Evolutionary conservation across 2,797 vertebrate genomes (phyloP).

Genomic region (Cyclopterus lumpus): DNA sequence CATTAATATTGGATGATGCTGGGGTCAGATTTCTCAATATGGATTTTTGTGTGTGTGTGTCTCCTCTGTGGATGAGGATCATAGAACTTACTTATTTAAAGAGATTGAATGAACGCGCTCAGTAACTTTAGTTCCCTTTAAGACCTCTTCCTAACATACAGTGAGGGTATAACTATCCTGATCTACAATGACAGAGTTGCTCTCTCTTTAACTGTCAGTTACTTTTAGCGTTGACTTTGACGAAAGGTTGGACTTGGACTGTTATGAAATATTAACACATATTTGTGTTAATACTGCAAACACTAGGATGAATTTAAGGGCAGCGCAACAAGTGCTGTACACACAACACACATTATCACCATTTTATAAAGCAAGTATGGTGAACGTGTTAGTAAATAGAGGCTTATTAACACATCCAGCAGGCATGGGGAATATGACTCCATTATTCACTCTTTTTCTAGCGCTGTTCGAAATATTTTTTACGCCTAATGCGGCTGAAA

Average conservation of each 20-base stretch:
- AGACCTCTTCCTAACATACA: neutral
- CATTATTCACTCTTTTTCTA: neutral
- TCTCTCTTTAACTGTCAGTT: neutral
- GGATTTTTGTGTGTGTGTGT: no score
- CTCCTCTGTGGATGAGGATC: no score
- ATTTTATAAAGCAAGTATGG: neutral
- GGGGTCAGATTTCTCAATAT: constrained; percentile 4
- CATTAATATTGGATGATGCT: constrained; percentile 29
- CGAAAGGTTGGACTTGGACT: neutral
- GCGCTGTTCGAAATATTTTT: neutral
- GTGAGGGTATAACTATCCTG: neutral
- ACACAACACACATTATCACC: neutral
- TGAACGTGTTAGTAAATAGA: neutral
- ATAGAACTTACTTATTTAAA: no score
- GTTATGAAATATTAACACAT: neutral
- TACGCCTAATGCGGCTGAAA: neutral
- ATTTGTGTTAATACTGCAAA: neutral
- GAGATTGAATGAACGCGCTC: neutral
- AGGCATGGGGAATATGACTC: neutral
- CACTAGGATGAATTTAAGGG: neutral
- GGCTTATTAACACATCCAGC: neutral
- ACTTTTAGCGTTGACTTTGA: neutral
- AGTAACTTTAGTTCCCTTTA: neutral
- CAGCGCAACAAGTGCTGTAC: neutral
- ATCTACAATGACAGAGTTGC: neutral